Evolutionary conservation across 2,113 vertebrate genomes (phyloP).

Genomic region (Theristicus caerulescens): DNA sequence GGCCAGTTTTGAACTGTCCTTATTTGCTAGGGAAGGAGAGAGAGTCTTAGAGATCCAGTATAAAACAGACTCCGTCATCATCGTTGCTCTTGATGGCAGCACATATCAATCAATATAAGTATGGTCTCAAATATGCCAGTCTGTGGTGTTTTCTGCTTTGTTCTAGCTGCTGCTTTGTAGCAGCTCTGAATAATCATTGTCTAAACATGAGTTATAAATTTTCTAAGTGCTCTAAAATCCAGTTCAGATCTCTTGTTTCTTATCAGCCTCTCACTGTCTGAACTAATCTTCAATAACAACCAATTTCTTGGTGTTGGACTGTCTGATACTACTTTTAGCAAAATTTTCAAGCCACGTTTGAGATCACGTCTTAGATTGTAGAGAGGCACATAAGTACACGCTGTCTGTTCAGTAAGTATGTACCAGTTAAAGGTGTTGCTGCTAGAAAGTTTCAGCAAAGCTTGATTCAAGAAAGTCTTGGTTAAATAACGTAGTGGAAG

Average conservation of each 20-base stretch:
- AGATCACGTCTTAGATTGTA: not conserved
- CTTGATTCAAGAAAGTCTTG: not conserved
- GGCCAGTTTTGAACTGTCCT: not conserved
- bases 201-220: not conserved
- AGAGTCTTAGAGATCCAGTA: not conserved
- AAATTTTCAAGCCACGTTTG: not conserved
- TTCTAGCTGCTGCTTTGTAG: not conserved
- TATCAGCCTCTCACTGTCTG: not conserved
- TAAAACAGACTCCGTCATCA: not conserved
- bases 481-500: not conserved
- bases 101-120: not conserved
- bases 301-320: not conserved
- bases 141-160: not conserved
- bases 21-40: not conserved
- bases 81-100: not conserved
- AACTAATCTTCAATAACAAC: not conserved
- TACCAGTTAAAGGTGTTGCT: not conserved
- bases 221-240: not conserved
- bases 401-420: not conserved
- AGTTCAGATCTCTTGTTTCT: not conserved
- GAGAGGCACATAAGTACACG: not conserved
- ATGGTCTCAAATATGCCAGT: not conserved
- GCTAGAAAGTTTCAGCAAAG: not conserved
- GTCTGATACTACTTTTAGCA: not conserved
- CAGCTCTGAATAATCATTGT: not conserved